Base-by-base conservation (phyloP, 2,888 invertebrate species). In the Parelbella ahira region DNA sequence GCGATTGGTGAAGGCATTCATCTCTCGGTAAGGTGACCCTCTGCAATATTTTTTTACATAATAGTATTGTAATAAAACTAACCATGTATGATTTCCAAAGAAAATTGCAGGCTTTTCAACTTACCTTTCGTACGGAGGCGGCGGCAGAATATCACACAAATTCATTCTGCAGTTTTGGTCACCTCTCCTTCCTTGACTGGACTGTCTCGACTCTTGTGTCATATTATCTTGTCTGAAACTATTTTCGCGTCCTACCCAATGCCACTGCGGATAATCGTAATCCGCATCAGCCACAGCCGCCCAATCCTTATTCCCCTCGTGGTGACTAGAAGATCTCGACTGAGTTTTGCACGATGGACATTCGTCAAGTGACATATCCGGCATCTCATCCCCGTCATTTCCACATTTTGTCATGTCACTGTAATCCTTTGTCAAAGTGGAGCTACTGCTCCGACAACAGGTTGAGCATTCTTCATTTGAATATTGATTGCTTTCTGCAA, bases 341-440 rank as follows among this genome's bases (percentile, higher is more conserved):
- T 80, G 75, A 3, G 83, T 87, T 56, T 81, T 82, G 48, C 87
- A 87, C 4, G 87, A 86, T 0, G 84, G 86, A 42, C 86, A 87
- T 39, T 87, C 87, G 50, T 87, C 87, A 45, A 83, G 62, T 1
- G 83, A 82, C 63, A 82, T 73, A 10, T 84, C 82, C 57, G 80
- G 84, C 45, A 68, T 56, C 24, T 80, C 83, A 37, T 80, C 78
- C 2, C 58, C 73, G 3, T 77, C 81, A 37, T 82, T 80, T n/a
- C 79, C 81, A 62, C 86, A 87, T 66, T 87, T 87, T 0, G 86
- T 87, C 84, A 86, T 84, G 51, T 87, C 86, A 49, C 86, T 87
- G 42, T 83, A 87, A 47, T 87, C 86, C 65, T 87, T 87, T 19
- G 86, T 86, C 30, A 86, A 60, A 2, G 86, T 87, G 0, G 86